A percentile compares a stretch with the other conserved stretches of the same genome.
Evolutionary conservation across 2,888 invertebrate species (phyloP).

Genomic region (Agrochola lota): DNA sequence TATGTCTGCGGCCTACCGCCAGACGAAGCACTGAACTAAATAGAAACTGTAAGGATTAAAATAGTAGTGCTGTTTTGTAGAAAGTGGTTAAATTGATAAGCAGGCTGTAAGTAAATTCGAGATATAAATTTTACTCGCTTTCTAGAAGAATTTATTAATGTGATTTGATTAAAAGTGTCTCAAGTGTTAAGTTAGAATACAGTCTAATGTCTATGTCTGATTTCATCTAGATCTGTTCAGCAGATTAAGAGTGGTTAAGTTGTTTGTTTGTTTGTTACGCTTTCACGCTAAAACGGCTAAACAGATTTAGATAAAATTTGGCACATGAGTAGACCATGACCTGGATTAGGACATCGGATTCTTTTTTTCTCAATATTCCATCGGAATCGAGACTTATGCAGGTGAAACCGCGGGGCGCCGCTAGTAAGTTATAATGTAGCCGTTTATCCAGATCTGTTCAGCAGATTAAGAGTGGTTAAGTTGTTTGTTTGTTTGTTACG

Average conservation of each 20-base stretch:
- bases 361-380: too few species aligned
- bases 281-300: too few species aligned
- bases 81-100: not conserved
- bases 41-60: slow-evolving; percentile 10
- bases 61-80: not conserved
- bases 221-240: not conserved
- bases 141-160: not conserved
- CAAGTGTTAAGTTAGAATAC: not conserved
- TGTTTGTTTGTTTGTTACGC: too few species aligned
- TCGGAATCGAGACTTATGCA: too few species aligned
- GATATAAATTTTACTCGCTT: not conserved
- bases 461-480: not conserved
- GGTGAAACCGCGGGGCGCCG: too few species aligned
- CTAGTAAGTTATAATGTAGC: too few species aligned
- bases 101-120: not conserved
- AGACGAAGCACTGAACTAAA: slow-evolving; percentile 12
- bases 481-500: too few species aligned
- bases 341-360: too few species aligned
- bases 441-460: not conserved
- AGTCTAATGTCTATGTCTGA: not conserved
- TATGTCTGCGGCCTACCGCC: slow-evolving; percentile 26
- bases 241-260: not conserved
- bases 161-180: not conserved
- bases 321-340: too few species aligned
- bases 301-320: too few species aligned